Base-by-base conservation (phyloP, 2,888 invertebrate genomes). In the Fragum fragum region DNA sequence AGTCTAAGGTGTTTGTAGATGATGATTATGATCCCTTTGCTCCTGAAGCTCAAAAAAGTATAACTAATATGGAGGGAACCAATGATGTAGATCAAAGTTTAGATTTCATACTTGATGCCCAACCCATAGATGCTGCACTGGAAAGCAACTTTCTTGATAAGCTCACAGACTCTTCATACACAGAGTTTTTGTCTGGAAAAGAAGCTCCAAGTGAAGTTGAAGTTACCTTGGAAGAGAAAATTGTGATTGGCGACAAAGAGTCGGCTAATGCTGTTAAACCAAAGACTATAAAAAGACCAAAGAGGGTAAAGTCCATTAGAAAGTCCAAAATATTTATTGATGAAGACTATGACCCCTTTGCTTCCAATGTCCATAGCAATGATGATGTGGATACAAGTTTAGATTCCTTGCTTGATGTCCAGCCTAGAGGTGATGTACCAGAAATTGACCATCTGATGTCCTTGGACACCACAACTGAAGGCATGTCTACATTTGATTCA, bases 1-100 rank as follows among this genome's bases (percentile, higher is more conserved):
- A 21, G 14, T 26, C 66, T 42, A 42, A 21, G 21, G n/a, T 39
- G 7, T 66, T 66, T 23, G 42, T 2, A 16, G 66, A 39, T 7
- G 42, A 66, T 66, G 66, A 66, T 1, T 42, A 36, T 66, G 66
- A 66, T 21, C 66, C 66, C 9, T 39, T 66, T 66, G 28, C 66
- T 21, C n/a, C 66, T 26, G 21, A 21, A 32, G 21, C 21, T n/a
- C 26, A 21, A 42, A 66, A 66, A 21, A 32, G n/a, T 61, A 32
- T 18, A 61, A 32, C 32, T 32, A 32, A 32, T 1, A 23, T 26
- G 9, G 26, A 6, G 23, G 28, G 5, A 26, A 9, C 57, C 11
- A 14, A 9, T 47, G 47, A 47, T 18, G 3, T 47, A n/a, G 47
- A 47, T 47, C 47, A 47, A 47, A 47, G n/a, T 47, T 18, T n/a